Percentiles rank a stretch among this genome's conserved stretches.
Conservation (phyloP, 37 sponge, comb jelly and placozoan species). For the Theonella swinhoei region DNA sequence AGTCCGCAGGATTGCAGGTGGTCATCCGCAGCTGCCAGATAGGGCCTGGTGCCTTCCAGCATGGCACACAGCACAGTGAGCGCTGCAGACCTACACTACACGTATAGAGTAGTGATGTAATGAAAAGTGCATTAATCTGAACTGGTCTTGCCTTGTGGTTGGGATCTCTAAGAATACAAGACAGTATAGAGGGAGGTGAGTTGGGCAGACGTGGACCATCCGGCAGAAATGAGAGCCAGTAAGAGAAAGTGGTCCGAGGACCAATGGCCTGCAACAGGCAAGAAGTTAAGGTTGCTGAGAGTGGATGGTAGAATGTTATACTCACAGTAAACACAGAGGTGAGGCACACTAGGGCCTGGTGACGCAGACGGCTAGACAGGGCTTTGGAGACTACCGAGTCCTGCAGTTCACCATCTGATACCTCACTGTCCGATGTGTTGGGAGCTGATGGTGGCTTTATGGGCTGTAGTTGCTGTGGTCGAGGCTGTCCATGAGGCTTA, state of each 20-base stretch:
- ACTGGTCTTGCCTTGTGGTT: conserved; percentile 20
- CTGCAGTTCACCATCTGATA: conserved; percentile 34
- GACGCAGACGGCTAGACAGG: conserved; percentile 20
- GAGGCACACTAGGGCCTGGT: conserved; percentile 25
- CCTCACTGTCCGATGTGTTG: conserved; percentile 52
- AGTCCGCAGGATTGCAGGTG: conserved; percentile 1
- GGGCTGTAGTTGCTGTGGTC: background rate
- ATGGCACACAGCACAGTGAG: conserved; percentile 44
- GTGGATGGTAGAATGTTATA: background rate
- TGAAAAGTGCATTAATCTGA: background rate
- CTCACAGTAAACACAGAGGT: conserved; percentile 27
- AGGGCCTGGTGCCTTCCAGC: conserved; percentile 57
- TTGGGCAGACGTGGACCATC: conserved; percentile 53
- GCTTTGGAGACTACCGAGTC: conserved; percentile 1
- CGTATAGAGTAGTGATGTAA: background rate
- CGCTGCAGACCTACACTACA: conserved; percentile 62
- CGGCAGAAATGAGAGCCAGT: conserved; percentile 64
- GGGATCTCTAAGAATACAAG: conserved; percentile 45
- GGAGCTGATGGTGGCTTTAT: background rate
- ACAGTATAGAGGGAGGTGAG: conserved; percentile 46
- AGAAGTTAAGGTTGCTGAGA: conserved; percentile 1
- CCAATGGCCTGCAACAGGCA: conserved; percentile 24
- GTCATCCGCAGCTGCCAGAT: conserved; percentile 63
- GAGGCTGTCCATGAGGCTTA: background rate
- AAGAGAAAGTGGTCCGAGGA: conserved; percentile 53